A percentile compares a stretch with the other conserved stretches of the same genome.
These are phyloP conservation scores for Stictocephala bisonia DNA, from an alignment of 2,888 invertebrate species.

Conservation along the genomic window DNA sequence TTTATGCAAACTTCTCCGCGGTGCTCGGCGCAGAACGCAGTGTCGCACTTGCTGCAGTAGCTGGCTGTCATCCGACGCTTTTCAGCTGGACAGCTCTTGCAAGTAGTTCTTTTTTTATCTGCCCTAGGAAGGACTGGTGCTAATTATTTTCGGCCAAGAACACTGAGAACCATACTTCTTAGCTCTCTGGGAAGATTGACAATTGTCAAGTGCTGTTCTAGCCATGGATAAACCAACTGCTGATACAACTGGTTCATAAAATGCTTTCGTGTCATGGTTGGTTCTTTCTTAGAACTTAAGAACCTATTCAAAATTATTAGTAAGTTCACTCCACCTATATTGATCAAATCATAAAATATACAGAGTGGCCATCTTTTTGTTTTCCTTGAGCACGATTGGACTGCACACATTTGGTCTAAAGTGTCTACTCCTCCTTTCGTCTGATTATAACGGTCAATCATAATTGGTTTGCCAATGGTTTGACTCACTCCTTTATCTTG, in stretches of 20 bases:
- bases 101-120: constrained; percentile 26
- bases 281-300: background rate
- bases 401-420: constrained; percentile 4
- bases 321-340: background rate
- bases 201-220: background rate
- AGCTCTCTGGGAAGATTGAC: background rate
- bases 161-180: constrained; percentile 11
- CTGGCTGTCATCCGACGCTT: constrained; percentile 23
- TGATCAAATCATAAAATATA: background rate
- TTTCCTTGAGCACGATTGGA: constrained; percentile 13
- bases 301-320: background rate
- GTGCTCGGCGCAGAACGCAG: constrained; percentile 21
- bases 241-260: constrained; percentile 1
- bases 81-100: constrained; percentile 25
- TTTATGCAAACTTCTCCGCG: constrained; percentile 1
- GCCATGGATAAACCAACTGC: constrained; percentile 4
- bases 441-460: constrained; percentile 22
- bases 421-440: no score
- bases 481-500: constrained; percentile 13
- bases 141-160: constrained; percentile 11
- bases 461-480: background rate
- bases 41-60: constrained; percentile 16
- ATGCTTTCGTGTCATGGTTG: background rate
- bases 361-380: no score
- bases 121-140: background rate